Evolutionary conservation across 2,888 invertebrate genomes (phyloP), one percentile per base, ranked within the genome.

Genomic region (Smittia sp.): DNA sequence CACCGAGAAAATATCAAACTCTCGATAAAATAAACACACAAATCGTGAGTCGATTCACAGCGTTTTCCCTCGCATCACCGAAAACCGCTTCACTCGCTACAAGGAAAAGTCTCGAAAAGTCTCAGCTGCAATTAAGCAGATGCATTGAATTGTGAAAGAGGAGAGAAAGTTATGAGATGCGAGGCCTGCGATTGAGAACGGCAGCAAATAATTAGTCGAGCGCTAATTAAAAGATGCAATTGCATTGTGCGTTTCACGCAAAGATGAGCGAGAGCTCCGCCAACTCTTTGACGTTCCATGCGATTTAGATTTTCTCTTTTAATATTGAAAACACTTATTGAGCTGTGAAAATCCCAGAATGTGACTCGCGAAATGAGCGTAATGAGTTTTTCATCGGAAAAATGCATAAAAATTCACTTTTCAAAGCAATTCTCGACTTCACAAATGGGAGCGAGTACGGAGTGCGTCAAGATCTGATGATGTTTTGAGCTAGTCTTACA

Each of bases 161-260:
- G 46, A 46, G 7, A 18, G 22, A 58, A 58, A 58, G 58, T 58
- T 58, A 22, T 58, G 20, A 58, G 6, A 22, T 58, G 18, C 13
- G n/a, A 18, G 7, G 22, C n/a, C n/a, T 58, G 58, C 22, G 58
- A 20, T 58, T 22, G 58, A 18, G 58, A n/a, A n/a, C 11, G 38
- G 38, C 6, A 11, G 22, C 18, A 58, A 58, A 52, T 11, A 52
- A 52, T n/a, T 52, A 52, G 7, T 4, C 7, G n/a, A 58, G 20
- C n/a, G 6, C 22, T 58, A 58, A 58, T 58, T 58, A 58, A 20
- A 20, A 58, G 18, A 7, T 58, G 6, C 58, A 58, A 58, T 22
- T 58, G 58, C 58, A 58, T 58, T 58, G 58, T 58, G 58, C 58
- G 22, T 58, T 58, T 58, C 58, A 58, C 58, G 58, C 58, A 58